Percentiles rank a stretch among this genome's conserved stretches.
Conservation (phyloP, 2,797 vertebrate genomes). For the Etheostoma nigrum region DNA sequence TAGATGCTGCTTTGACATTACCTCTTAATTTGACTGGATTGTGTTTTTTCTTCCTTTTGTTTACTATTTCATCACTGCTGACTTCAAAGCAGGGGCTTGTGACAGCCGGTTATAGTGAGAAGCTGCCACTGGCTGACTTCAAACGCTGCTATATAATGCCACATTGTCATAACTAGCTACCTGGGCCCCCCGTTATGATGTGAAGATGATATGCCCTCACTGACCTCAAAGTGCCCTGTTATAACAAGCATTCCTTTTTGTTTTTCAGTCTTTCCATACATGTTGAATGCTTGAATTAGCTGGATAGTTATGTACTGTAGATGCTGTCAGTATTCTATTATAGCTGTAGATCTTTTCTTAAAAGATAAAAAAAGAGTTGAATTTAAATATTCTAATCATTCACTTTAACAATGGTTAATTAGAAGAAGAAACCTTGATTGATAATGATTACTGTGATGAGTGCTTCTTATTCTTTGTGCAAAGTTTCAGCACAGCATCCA, state of each 20-base stretch:
- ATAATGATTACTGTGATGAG: no score
- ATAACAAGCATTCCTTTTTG: constrained; percentile 29
- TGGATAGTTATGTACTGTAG: neutral
- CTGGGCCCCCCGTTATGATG: constrained; percentile 68
- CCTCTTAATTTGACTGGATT: constrained; percentile 57
- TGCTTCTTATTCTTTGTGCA: neutral
- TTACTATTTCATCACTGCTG: constrained; percentile 61
- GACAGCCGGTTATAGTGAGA: constrained; percentile 62
- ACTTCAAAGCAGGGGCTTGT: constrained; percentile 76
- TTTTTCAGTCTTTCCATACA: constrained; percentile 19
- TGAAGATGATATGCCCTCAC: constrained; percentile 69
- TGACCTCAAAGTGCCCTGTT: constrained; percentile 49
- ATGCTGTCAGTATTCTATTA: neutral
- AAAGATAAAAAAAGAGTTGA: no score
- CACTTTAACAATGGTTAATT: neutral
- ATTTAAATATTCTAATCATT: no score
- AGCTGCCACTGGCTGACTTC: constrained; percentile 74
- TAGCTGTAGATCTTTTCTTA: no score
- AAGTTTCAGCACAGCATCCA: neutral
- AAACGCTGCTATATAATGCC: constrained; percentile 71
- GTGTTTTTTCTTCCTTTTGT: constrained; percentile 33
- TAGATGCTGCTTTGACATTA: constrained; percentile 57
- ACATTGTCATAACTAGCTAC: constrained; percentile 70
- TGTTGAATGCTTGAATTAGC: constrained; percentile 21
- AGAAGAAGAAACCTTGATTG: neutral